Base-by-base conservation (phyloP, 2,888 invertebrate genomes). In the Nematopogon swammerdamellus region DNA sequence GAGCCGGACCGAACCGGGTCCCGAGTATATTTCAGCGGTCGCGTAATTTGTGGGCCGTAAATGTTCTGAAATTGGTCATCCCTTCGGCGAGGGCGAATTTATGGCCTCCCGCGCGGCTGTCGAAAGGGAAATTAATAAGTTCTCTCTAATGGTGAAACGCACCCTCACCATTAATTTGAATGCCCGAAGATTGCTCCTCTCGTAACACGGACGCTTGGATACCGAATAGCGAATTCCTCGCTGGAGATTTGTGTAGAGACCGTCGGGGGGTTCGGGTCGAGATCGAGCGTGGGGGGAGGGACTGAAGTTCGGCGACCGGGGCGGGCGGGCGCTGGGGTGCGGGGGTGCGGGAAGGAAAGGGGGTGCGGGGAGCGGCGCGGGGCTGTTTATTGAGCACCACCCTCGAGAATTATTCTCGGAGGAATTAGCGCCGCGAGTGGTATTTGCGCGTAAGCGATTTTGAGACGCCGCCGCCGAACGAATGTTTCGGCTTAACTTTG, bases 31-130 rank as follows among this genome's bases (percentile, higher is more conserved):
- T 77, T 77, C 77, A 71, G 67, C 70, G 75, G 76, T 71, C 73
- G 72, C 71, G 79, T 77, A 77, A 79, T 79, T 79, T 79, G 77
- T 79, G 77, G 79, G 72, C 75, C 77, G 77, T 77, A 77, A 79
- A 77, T 77, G 79, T 76, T 77, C 77, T 72, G 76, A 79, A 79
- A 79, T 79, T 79, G 79, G 79, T 79, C 77, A 79, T 79, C 77
- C 79, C 76, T 79, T 77, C 75, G 79, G 77, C 73, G 70, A 76
- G 75, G 76, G 74, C 71, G 72, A 77, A 79, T 79, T 79, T 79
- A 79, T 77, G 68, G 76, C 71, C 72, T 72, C 64, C 72, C 74
- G 74, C 69, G 69, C 74, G 74, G 70, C 75, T 77, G 77, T 77
- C 77, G 77, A 79, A 79, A 79, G 75, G 75, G 74, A 72, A 79